Percentiles rank a stretch among this genome's conserved stretches.
These are phyloP conservation scores for Palloptera scutellata DNA, from an alignment of 2,888 invertebrate species.

Conservation along the genomic window DNA sequence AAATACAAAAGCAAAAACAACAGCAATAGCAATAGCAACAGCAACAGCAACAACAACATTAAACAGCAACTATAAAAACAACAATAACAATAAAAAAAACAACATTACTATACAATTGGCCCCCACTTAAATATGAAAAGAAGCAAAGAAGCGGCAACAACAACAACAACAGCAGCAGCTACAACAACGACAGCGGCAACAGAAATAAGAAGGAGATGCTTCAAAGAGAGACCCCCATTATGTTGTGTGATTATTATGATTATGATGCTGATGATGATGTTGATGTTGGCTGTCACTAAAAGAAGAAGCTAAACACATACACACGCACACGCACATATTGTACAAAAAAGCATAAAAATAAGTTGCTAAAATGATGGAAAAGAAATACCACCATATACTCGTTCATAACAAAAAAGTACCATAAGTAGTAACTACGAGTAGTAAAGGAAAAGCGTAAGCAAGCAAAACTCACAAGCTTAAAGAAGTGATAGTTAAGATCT, in stretches of 20 bases:
- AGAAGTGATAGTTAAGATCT: too few relatives aligned
- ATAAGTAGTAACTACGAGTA: too few relatives aligned
- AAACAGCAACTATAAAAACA: too few relatives aligned
- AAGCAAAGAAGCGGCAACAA: background rate
- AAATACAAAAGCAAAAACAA: constrained; percentile 4
- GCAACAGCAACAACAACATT: constrained; percentile 11
- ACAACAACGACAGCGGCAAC: background rate
- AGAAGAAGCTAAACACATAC: background rate
- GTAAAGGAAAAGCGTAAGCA: too few relatives aligned
- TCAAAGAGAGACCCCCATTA: too few relatives aligned
- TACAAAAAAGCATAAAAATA: too few relatives aligned
- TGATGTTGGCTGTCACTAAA: background rate
- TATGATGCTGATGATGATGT: background rate
- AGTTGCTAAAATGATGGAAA: constrained; percentile 5
- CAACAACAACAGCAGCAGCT: background rate
- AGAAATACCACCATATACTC: background rate
- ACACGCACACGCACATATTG: background rate
- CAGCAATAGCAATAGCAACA: constrained; percentile 3
- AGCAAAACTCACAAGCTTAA: too few relatives aligned
- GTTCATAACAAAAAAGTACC: too few relatives aligned
- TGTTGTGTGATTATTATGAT: background rate
- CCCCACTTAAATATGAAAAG: constrained; percentile 10
- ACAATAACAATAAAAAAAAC: constrained; percentile 15
- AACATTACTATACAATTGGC: constrained; percentile 23
- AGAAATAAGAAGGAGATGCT: background rate